These are phyloP conservation scores for Phortica okadai DNA, from an alignment of 2,888 invertebrate genomes.

Conservation along the genomic window DNA sequence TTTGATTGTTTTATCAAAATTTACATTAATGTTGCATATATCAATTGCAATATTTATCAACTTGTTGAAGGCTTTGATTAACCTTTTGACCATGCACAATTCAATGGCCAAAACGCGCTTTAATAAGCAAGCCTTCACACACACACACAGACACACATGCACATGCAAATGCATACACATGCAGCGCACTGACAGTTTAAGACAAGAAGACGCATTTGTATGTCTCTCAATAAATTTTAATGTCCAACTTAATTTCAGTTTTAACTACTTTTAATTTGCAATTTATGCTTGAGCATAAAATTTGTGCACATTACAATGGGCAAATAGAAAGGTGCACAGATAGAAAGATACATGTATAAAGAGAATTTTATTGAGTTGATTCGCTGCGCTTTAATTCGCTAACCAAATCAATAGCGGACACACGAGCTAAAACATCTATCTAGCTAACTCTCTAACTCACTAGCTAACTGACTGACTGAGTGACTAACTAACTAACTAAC, in stretches of 20 bases:
- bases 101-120: slow-evolving; percentile 14
- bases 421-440: no score
- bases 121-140: slow-evolving; percentile 19
- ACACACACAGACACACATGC: slow-evolving; percentile 12
- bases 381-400: slow-evolving; percentile 51
- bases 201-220: background rate
- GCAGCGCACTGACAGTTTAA: background rate
- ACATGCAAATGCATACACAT: background rate
- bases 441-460: no score
- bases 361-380: slow-evolving; percentile 44
- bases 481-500: no score
- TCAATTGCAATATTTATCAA: background rate
- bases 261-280: slow-evolving; percentile 64
- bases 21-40: background rate
- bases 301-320: background rate
- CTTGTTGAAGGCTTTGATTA: slow-evolving; percentile 19
- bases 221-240: slow-evolving; percentile 54
- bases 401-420: slow-evolving; percentile 32
- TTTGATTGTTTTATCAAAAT: background rate
- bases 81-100: background rate
- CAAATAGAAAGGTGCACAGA: slow-evolving; percentile 48
- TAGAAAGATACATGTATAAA: background rate
- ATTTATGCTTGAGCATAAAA: slow-evolving; percentile 54
- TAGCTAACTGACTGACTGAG: no score
- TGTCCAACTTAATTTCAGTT: slow-evolving; percentile 54